These are phyloP conservation scores for roundworm (Caenorhabditis elegans) DNA, from an alignment of 1,140 invertebrate genomes.

Conservation along the genomic window WBcel235 BX284604.4:38001-38500, in stretches of 20 bases:
- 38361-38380: no score
- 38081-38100: conserved; percentile 40
- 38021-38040: background rate
- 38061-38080: background rate
- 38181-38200: conserved; percentile 49
- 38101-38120: conserved; percentile 61
- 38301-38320: no score
- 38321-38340: no score
- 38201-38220: conserved; percentile 46
- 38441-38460: conserved; percentile 45
- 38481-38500: conserved; percentile 39
- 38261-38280: no score
- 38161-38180: conserved; percentile 61
- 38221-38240: conserved; percentile 48
- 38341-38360: no score
- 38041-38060: background rate
- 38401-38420: no score
- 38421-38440: conserved; percentile 10
- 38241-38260: no score
- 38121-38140: conserved; percentile 67
- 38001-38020: no score
- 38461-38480: conserved; percentile 39
- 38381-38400: no score
- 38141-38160: conserved; percentile 68
- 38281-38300: no score